Conservation (phyloP, 2,888 invertebrate species). For the Luffia ferchaultella region DNA sequence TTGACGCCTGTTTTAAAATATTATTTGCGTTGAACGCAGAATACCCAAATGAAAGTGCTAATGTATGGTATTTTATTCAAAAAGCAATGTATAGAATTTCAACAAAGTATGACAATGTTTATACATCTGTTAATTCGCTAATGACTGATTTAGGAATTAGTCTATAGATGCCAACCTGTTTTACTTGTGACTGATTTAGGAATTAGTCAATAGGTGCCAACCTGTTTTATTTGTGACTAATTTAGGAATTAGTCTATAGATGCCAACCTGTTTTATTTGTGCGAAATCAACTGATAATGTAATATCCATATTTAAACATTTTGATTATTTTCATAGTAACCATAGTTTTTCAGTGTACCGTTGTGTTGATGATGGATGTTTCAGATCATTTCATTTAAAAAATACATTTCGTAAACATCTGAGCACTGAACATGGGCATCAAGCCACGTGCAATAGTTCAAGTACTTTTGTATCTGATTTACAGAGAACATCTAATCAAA, state of each 20-base stretch:
- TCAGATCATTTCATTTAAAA: background rate
- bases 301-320: background rate
- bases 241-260: background rate
- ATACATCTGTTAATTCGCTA: background rate
- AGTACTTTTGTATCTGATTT: background rate
- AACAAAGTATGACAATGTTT: background rate
- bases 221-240: background rate
- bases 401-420: background rate
- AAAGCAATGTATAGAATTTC: background rate
- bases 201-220: background rate
- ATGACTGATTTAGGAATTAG: background rate
- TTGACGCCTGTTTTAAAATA: slow-evolving; percentile 2
- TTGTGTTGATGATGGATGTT: slow-evolving; percentile 1
- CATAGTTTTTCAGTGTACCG: background rate
- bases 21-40: background rate
- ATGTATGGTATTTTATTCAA: background rate
- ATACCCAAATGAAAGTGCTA: background rate
- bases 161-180: background rate
- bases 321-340: background rate
- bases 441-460: background rate
- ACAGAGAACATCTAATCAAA: background rate
- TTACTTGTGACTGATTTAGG: background rate
- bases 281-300: background rate
- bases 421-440: background rate
- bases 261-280: too few relatives aligned